A percentile compares a stretch with the other conserved stretches of the same genome.
These are phyloP conservation scores for Mellivora capensis DNA, from an alignment of 2,113 vertebrate genomes.

Conservation along the genomic window DNA sequence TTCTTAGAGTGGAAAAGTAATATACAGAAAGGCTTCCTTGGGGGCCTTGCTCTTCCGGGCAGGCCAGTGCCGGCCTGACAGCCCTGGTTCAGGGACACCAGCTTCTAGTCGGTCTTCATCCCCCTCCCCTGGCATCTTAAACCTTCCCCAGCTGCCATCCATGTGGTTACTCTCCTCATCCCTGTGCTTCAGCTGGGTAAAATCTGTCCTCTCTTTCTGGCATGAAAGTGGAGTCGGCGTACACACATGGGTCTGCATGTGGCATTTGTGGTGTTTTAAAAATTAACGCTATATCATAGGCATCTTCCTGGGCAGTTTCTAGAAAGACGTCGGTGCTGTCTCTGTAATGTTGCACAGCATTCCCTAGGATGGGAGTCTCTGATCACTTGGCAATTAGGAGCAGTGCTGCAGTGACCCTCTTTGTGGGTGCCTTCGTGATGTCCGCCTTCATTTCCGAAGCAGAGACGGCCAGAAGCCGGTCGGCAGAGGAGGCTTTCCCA, in stretches of 20 bases:
- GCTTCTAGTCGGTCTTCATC: neutral
- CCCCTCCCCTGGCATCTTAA: neutral
- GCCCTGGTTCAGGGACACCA: accelerated
- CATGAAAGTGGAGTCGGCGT: neutral
- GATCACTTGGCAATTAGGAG: neutral
- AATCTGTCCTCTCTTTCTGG: neutral
- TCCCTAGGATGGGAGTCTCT: neutral
- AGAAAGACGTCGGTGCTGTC: neutral
- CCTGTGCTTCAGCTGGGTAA: neutral
- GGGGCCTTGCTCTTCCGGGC: neutral
- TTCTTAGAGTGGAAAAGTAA: neutral
- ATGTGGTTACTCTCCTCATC: accelerated
- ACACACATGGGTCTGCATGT: neutral
- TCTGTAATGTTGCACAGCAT: neutral
- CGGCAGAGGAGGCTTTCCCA: neutral
- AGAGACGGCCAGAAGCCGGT: neutral
- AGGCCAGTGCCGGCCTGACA: too few species aligned
- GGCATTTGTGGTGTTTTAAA: neutral
- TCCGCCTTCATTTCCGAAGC: neutral
- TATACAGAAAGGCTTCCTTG: neutral
- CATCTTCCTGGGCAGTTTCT: neutral
- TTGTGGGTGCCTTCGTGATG: accelerated
- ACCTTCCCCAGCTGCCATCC: accelerated
- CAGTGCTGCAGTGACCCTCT: accelerated
- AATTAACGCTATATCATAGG: neutral